Evolutionary conservation across 2,888 invertebrate genomes (phyloP), one percentile per base, ranked within the genome.

Genomic region (Scaptomyza flava): DNA sequence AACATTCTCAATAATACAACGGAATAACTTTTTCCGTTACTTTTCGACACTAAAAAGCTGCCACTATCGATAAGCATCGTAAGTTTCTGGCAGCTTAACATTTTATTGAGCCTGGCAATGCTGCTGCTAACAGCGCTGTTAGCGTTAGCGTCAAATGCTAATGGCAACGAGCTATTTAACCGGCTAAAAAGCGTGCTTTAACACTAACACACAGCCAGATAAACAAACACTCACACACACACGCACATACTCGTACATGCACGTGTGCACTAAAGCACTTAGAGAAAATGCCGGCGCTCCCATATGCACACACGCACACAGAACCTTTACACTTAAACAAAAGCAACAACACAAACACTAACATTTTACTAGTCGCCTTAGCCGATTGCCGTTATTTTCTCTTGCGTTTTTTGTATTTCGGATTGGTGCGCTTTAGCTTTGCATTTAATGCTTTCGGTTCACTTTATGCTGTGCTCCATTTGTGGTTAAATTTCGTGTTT

Each of bases 391-490:
- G 41, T 64, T 60, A 52, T 73, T 59, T 72, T 68, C 56, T 5
- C 11, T 38, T n/a, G 14, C 20, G 43, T 17, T 34, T 50, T 54
- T 42, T 56, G 36, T 43, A 30, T 17, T 47, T 20, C 20, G 20
- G 33, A 8, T 50, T 50, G 33, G 4, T 56, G 48, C 50, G 45
- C 57, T 60, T 72, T 75, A 63, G 61, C 50, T 82, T 70, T 72
- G 66, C 71, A 74, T 79, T 78, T 70, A 68, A 78, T 69, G 80
- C 67, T 65, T 72, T 66, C 27, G 50, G 54, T 59, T 54, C 56
- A 60, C 59, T 67, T 72, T 53, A 60, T 45, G 63, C 52, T 45
- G 14, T 27, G 53, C 59, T 62, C 60, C 71, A 42, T 69, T 72
- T 63, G 46, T 30, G 14, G 51, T 14, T 11, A 30, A 30, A 34